Evolutionary conservation across 2,113 vertebrate genomes (phyloP), one percentile per base, ranked within the genome.

Genomic region (Choloepus hoffmanni): DNA sequence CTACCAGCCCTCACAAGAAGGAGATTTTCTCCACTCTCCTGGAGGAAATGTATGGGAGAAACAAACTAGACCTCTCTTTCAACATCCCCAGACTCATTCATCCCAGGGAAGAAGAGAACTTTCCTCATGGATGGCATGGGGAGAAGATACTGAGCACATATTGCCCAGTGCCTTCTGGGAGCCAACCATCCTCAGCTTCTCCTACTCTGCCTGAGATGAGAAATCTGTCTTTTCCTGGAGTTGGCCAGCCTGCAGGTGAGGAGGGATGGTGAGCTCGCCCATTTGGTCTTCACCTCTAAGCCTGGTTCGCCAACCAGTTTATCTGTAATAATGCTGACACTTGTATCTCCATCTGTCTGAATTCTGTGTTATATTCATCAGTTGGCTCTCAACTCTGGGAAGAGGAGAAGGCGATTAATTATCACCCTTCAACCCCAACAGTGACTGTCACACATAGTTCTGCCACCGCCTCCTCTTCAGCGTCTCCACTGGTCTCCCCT

Each of bases 271-370:
- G 28, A 65, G 40, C 82, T 53, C 67, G 78, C 3, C 50, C 87
- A 70, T 21, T 40, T 58, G 86, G 23, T 2, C 55, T 58, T 87
- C 63, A 45, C 62, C 68, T 8, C 40, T n/a, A 63, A 77, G 72
- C 45, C 92, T n/a, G 33, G 30, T 36, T 72, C 65, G 60, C 72
- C 53, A 33, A 19, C 48, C 6, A 30, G 12, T 63, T 95, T 60
- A 36, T 65, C 45, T 67, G 21, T 24, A 53, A 87, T 24, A 33
- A 82, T 36, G 40, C 30, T 13, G 36, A 28, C 58, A 62, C n/a
- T 74, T 8, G 90, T 43, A 95, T 6, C 14, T 62, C 92, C 72
- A 50, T 84, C 83, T 93, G 92, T 92, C 90, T 72, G 89, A 87
- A 81, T 85, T 90, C 58, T 67, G 60, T 76, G 72, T 43, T 55